Base-by-base conservation (phyloP, 35 echinoderm and acorn worm species). In the Lytechinus pictus region DNA sequence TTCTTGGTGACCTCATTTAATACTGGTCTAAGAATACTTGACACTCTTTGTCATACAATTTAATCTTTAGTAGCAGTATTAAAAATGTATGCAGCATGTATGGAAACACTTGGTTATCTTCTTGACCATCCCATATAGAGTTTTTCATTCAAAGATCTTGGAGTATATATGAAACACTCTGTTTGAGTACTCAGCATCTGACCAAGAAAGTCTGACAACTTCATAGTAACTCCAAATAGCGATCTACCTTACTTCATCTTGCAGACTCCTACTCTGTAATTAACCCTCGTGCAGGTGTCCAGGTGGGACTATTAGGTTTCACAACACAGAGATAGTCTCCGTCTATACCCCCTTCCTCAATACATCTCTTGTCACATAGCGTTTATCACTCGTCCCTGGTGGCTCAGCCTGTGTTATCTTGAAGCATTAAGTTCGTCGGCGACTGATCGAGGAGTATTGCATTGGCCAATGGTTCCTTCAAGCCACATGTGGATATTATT, bases 291-390 rank as follows among this genome's bases (percentile, higher is more conserved):
- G 19, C 16, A 79, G 66, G 66, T 79, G 66, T 79, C 66, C 66
- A 79, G 66, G 29, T 44, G 88, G 52, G 88, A 90, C 27, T 90
- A 90, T 90, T 90, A 90, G 16, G n/a, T 90, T 90, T 90, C 88
- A 90, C 33, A 90, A 90, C 88, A 90, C 52, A 90, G 29, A 54
- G 88, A 27, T 12, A 51, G 29, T 51, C 8, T 44, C 88, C 44
- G 8, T 27, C 8, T 90, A 8, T 14, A 90, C 13, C 88, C 52
- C 66, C 66, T 79, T 79, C 66, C 66, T 79, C 56, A 58, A 58
- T 58, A 16, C n/a, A 6, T 79, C 66, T 16, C 66, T 79, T 6
- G 16, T 79, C 66, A 79, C 21, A 79, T 79, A 14, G 6, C 21
- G 21, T 14, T n/a, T 79, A 79, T n/a, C 66, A 14, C 66, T 2